Evolutionary conservation across 1,140 invertebrate genomes (phyloP), one percentile per base, ranked within the genome.

Genomic region (Trissolcus basalis): DNA sequence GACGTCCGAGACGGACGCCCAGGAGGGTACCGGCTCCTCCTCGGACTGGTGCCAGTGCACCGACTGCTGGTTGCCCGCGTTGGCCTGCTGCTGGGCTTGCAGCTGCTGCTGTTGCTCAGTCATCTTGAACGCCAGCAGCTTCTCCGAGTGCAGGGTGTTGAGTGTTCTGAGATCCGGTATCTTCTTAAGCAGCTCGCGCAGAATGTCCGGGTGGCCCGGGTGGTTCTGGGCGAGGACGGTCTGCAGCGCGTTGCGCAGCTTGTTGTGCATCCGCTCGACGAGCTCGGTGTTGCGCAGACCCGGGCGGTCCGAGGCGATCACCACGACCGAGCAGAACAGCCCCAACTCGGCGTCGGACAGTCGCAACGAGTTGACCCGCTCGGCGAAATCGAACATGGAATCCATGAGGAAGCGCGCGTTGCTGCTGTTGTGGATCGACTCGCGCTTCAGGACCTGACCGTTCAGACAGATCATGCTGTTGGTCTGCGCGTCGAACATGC

Each of bases 301-400:
- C 0, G 97, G 97, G 5, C 97, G 91, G 89, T 98, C 96, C 47
- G 96, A 92, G 15, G 97, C 95, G 77, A 99, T 97, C 63, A 99
- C 92, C 0, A 98, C 96, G 47, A 98, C 94, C 59, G 97, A 96
- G 89, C 96, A 97, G 89, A 98, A 97, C 0, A 99, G 90, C 27
- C 96, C 97, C 58, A 99, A 92, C 85, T 99, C 96, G 32, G 95
- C 94, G 84, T 99, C 97, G 9, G 94, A 94, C 53, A 99, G 89
- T 82, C 94, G 92, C 83, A 98, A 91, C 6, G 92, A 92, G 85
- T 98, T 98, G 85, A 99, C 94, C 74, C 96, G 91, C 82, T 98
- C 96, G 41, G 97, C 96, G 87, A 99, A 98, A 82, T 98, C 97
- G 86, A 99, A 98, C 90, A 98, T 98, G 67, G 96, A 97, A 82